These are phyloP conservation scores for Sphyrna mokarran DNA, from an alignment of 2,113 vertebrate species.

Conservation along the genomic window DNA sequence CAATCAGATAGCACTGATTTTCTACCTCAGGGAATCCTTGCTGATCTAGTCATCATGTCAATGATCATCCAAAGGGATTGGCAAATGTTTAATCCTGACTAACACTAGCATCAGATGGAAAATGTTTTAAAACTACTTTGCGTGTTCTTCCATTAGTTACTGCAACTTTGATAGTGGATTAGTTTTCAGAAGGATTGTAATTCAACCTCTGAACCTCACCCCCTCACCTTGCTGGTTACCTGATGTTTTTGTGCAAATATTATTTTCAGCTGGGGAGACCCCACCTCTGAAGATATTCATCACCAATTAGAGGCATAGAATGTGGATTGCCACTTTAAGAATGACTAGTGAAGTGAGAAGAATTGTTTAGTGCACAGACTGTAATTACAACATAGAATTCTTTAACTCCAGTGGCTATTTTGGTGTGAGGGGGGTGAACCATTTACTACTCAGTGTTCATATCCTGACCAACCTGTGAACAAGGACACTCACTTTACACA, in stretches of 20 bases:
- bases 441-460: not conserved
- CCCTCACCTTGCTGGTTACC: not conserved
- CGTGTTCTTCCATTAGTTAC: not conserved
- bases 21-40: not conserved
- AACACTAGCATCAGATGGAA: not conserved
- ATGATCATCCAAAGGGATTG: not conserved
- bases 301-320: not conserved
- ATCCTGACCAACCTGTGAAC: not conserved
- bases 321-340: not conserved
- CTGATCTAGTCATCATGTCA: not conserved
- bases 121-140: not conserved
- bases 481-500: not conserved
- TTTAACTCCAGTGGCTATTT: not conserved
- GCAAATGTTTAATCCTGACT: not conserved
- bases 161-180: not conserved
- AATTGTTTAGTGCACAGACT: not conserved
- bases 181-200: not conserved
- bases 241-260: not conserved
- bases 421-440: not conserved
- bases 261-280: not conserved
- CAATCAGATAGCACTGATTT: not conserved
- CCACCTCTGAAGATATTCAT: not conserved
- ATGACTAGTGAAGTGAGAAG: not conserved
- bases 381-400: not conserved
- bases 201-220: too few relatives aligned